Evolutionary conservation across 35 echinoderm and acorn worm species (phyloP).

Genomic region (Patiria miniata): DNA sequence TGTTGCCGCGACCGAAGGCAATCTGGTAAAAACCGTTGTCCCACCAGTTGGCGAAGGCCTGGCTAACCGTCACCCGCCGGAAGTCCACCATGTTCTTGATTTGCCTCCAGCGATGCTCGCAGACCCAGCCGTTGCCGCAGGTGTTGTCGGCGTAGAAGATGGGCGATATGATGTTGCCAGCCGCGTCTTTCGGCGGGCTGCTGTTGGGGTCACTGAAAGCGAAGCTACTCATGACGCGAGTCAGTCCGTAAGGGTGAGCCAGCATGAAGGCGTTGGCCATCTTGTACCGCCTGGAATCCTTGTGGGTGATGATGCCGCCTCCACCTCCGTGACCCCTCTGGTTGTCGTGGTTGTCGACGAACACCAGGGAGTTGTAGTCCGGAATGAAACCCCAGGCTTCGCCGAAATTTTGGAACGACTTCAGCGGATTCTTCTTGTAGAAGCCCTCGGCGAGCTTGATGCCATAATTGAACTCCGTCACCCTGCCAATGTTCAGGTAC

Average conservation of each 20-base stretch:
- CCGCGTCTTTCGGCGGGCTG: constrained; percentile 47
- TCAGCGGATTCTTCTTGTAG: constrained; percentile 14
- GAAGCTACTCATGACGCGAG: constrained; percentile 83
- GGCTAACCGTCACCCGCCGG: constrained; percentile 36
- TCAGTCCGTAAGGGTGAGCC: constrained; percentile 73
- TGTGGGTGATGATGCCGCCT: constrained; percentile 48
- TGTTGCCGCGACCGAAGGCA: constrained; percentile 74
- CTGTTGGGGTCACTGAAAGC: constrained; percentile 42
- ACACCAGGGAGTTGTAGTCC: constrained; percentile 47
- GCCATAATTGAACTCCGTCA: constrained; percentile 90
- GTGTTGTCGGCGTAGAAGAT: constrained; percentile 27
- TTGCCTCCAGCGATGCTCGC: constrained; percentile 80
- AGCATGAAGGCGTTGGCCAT: constrained; percentile 80
- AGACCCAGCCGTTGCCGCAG: constrained; percentile 82
- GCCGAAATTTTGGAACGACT: constrained; percentile 33
- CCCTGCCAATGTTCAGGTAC: constrained; percentile 60
- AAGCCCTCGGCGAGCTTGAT: constrained; percentile 14
- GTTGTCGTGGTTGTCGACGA: constrained; percentile 94
- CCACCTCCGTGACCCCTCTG: constrained; percentile 83
- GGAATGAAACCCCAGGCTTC: constrained; percentile 57
- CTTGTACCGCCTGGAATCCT: constrained; percentile 48
- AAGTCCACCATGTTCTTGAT: constrained; percentile 75
- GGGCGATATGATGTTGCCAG: constrained; percentile 23
- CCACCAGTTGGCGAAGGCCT: constrained; percentile 73
- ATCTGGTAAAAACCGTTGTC: constrained; percentile 67